Percentiles rank a stretch among this genome's conserved stretches.
phyloP scores from a whole-genome alignment of 1,140 invertebrate genomes.

The Drosophila cardini region DNA sequence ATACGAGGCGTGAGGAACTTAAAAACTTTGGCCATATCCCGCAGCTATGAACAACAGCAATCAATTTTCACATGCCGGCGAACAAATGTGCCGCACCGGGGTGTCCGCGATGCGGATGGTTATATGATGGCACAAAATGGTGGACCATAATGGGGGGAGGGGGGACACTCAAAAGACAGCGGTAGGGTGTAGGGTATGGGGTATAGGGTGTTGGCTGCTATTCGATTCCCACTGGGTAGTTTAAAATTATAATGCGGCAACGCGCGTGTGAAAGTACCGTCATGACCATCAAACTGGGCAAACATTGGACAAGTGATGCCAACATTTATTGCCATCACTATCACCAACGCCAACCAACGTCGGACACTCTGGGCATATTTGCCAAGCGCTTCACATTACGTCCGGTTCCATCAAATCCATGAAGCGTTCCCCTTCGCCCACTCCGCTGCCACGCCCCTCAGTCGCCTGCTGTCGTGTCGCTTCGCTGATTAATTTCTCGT shows the following conservation, averaged over 20 bases:
- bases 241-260: constrained; percentile 75
- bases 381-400: constrained; percentile 68
- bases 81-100: constrained; percentile 78
- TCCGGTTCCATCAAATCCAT: constrained; percentile 53
- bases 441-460: not conserved
- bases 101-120: constrained; percentile 36
- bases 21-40: constrained; percentile 81
- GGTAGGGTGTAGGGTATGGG: no score
- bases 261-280: constrained; percentile 52
- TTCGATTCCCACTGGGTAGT: constrained; percentile 49
- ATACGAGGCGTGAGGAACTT: constrained; percentile 61
- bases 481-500: constrained; percentile 79
- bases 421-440: constrained; percentile 25
- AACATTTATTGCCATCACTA: not conserved
- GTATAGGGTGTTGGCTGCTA: not conserved
- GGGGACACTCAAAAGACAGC: not conserved
- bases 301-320: constrained; percentile 34
- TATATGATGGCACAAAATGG: not conserved
- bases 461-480: constrained; percentile 6
- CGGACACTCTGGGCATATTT: constrained; percentile 55
- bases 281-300: constrained; percentile 52
- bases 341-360: not conserved
- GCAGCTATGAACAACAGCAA: constrained; percentile 82
- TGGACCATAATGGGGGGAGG: not conserved
- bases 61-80: constrained; percentile 80